Evolutionary conservation across 2,113 vertebrate genomes (phyloP), one percentile per base, ranked within the genome.

Genomic region (Spea multiplicata): DNA sequence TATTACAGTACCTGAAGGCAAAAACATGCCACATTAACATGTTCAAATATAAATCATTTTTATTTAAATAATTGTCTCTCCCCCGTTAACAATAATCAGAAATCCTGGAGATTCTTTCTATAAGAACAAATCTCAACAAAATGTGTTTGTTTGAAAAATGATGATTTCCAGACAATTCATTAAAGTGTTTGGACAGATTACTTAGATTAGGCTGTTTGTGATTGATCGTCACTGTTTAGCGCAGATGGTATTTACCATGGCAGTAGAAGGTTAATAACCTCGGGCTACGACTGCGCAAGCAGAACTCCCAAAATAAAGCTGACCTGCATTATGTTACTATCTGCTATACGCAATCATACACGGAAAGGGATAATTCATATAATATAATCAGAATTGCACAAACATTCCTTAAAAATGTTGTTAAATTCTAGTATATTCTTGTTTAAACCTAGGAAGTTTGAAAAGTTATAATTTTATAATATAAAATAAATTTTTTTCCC

Each of bases 101-200:
- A 53, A 77, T 77, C 45, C 46, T 16, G 6, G 44, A 49, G 66
- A 70, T 62, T 77, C 47, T 17, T 48, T 8, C 13, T 45, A 49
- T n/a, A 62, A 70, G 61, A 61, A 68, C n/a, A 44, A 77, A 76
- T 55, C 62, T 55, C 13, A 12, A 77, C 57, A 70, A 68, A 77
- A 70, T 44, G 30, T 3, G 14, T 13, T 47, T 46, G 44, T 44
- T 14, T 30, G 44, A 73, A 66, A 2, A 66, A 44, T 59, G 57
- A 79, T 79, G 73, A 79, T 73, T 79, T 71, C 70, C 77, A 66
- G 45, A 73, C 48, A 73, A 79, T 79, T 73, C 61, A 73, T 79
- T 79, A 66, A 47, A 50, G 44, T 52, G 14, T 49, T 67, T 45
- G 50, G 70, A 73, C 71, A 80, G 16, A 68, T 80, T 80, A 14